These are phyloP conservation scores for Parnassius glacialis DNA, from an alignment of 2,888 invertebrate genomes.

Conservation along the genomic window DNA sequence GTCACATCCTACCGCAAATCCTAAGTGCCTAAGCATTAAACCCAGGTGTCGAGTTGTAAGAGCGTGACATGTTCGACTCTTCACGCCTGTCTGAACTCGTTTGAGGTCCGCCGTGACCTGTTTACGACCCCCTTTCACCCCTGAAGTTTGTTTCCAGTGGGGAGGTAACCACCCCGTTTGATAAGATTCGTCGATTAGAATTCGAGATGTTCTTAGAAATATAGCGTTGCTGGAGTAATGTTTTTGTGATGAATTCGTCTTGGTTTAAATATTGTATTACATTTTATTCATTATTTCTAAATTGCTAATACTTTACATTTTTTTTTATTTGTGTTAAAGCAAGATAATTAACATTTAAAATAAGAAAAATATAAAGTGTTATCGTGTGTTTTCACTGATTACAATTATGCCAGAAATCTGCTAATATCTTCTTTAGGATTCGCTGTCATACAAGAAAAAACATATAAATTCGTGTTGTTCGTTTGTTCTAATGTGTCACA, in stretches of 20 bases:
- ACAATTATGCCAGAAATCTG: too few relatives aligned
- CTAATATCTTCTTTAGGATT: too few relatives aligned
- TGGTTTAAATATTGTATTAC: not conserved
- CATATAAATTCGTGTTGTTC: too few relatives aligned
- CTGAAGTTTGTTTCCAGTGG: slow-evolving; percentile 31
- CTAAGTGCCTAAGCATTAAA: slow-evolving; percentile 64
- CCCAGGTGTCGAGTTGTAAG: slow-evolving; percentile 53
- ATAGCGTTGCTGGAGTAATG: slow-evolving; percentile 13
- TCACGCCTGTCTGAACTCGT: slow-evolving; percentile 72
- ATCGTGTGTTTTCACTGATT: too few relatives aligned
- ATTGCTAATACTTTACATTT: slow-evolving; percentile 4
- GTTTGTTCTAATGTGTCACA: too few relatives aligned
- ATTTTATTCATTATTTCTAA: too few relatives aligned
- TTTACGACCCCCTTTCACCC: slow-evolving; percentile 38
- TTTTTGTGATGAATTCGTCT: slow-evolving; percentile 16
- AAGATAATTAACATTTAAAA: too few relatives aligned
- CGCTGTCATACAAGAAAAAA: too few relatives aligned
- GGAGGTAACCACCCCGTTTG: slow-evolving; percentile 43
- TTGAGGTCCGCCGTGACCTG: slow-evolving; percentile 41
- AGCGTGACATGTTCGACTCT: slow-evolving; percentile 63
- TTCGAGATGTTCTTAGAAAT: slow-evolving; percentile 29
- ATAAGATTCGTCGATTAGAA: slow-evolving; percentile 52
- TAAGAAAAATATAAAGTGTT: too few relatives aligned
- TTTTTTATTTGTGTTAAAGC: too few relatives aligned
- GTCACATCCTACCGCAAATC: slow-evolving; percentile 47